Evolutionary conservation across 1,140 invertebrate species (phyloP).

Genomic region (Chironomus striatipennis): DNA sequence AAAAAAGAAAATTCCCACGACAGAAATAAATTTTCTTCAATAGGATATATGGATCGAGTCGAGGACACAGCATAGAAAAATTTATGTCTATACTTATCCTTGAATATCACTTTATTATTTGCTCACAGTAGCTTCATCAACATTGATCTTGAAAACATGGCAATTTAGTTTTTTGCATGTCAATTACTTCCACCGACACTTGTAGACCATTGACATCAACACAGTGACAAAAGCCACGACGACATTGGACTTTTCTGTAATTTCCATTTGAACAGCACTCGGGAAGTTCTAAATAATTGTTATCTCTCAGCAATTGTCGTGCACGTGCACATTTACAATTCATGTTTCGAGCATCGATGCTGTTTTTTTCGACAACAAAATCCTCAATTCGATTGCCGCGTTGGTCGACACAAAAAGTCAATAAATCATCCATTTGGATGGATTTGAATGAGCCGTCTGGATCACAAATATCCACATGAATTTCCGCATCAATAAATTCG

Average conservation of each 20-base stretch:
- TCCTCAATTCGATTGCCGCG: slow-evolving; percentile 41
- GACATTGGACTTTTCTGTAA: slow-evolving; percentile 43
- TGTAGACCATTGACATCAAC: slow-evolving; percentile 46
- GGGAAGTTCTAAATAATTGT: slow-evolving; percentile 40
- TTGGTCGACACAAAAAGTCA: slow-evolving; percentile 46
- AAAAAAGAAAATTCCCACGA: no score
- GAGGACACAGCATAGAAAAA: no score
- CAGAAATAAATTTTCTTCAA: no score
- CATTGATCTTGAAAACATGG: not conserved
- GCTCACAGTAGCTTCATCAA: not conserved
- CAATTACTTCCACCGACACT: slow-evolving; percentile 19
- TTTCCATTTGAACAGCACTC: slow-evolving; percentile 51
- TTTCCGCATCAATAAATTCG: not conserved
- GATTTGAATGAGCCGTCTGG: slow-evolving; percentile 27
- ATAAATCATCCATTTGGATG: slow-evolving; percentile 31
- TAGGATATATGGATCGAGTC: no score
- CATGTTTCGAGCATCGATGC: slow-evolving; percentile 40
- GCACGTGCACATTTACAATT: slow-evolving; percentile 52
- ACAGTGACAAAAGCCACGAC: slow-evolving; percentile 47
- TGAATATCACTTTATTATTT: not conserved
- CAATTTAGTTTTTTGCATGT: not conserved
- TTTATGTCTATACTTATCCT: no score
- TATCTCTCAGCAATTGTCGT: slow-evolving; percentile 37
- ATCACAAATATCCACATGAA: slow-evolving; percentile 25
- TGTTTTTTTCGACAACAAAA: slow-evolving; percentile 36